Evolutionary conservation across 2,797 vertebrate species (phyloP), one percentile per base, ranked within the genome.

Genomic region (Notolabrus celidotus): DNA sequence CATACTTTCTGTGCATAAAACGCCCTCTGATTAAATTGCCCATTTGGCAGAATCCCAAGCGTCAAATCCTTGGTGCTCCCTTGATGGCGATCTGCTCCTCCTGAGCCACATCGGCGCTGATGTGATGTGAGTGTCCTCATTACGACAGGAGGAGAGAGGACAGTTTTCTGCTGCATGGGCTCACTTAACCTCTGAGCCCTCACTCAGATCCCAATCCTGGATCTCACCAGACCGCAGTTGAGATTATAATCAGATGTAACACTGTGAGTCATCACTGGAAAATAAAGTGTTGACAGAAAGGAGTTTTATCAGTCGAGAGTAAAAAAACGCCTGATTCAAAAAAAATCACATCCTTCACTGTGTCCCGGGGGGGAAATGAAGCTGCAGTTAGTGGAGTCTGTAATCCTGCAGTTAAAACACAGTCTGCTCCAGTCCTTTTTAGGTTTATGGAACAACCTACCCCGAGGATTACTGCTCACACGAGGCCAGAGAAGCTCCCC

Each of bases 11-110:
- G 65, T 71, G 76, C 81, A 89, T 83, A 73, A 84, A 90, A 88
- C 71, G 82, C 69, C 80, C 84, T 86, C 88, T 92, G 91, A 94
- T 94, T 92, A 94, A 93, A 93, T 91, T 92, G 89, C 77, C 86
- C 78, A 84, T 90, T 91, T 93, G 92, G 91, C 92, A 83, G 63
- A 56, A 71, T 82, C 83, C 92, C 92, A 92, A 83, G 85, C 14
- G 73, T 86, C 63, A 74, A 74, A 79, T 77, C 81, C 67, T 85
- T 74, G 79, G 78, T 75, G 27, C 67, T 86, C 83, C 74, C 78
- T 83, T 66, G 69, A 77, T 68, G 76, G 50, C 38, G 74, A 86
- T 89, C 83, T 80, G 52, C 58, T 88, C 62, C 70, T 83, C 73
- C 83, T 66, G 74, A 75, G 86, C 74, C 69, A 34, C 79, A 61